These are phyloP conservation scores for Magallana ariakensis DNA, from an alignment of 1,140 invertebrate species.

Conservation along the genomic window DNA sequence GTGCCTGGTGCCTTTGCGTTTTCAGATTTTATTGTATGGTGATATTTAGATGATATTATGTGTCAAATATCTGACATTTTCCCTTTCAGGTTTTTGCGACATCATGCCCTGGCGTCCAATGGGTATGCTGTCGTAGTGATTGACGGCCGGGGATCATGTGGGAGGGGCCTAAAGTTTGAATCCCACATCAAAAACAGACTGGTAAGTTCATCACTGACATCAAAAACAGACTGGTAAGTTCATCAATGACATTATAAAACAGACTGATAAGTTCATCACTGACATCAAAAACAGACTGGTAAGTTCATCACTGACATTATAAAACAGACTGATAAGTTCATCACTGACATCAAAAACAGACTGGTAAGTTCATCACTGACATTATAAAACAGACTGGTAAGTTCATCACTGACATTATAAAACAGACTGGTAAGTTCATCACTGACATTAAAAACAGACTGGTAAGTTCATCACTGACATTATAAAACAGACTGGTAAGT, in stretches of 20 bases:
- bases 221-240: conserved; percentile 88
- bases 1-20: too few relatives aligned
- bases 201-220: conserved; percentile 83
- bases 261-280: conserved; percentile 85
- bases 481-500: conserved; percentile 89
- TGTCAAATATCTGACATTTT: neutral
- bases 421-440: conserved; percentile 86
- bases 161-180: conserved; percentile 95
- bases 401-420: conserved; percentile 76
- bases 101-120: conserved; percentile 96
- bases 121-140: conserved; percentile 97
- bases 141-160: conserved; percentile 95
- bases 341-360: conserved; percentile 87
- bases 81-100: conserved; percentile 89
- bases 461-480: conserved; percentile 80
- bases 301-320: conserved; percentile 64
- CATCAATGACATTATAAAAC: conserved; percentile 81
- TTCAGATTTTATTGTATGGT: too few relatives aligned
- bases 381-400: conserved; percentile 90
- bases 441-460: conserved; percentile 89
- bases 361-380: conserved; percentile 84
- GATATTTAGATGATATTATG: neutral
- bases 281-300: conserved; percentile 91
- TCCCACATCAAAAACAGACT: conserved; percentile 91
- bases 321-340: conserved; percentile 87